Evolutionary conservation across 2,888 invertebrate species (phyloP), one percentile per base, ranked within the genome.

Genomic region (Ommatoiulus sabulosus): DNA sequence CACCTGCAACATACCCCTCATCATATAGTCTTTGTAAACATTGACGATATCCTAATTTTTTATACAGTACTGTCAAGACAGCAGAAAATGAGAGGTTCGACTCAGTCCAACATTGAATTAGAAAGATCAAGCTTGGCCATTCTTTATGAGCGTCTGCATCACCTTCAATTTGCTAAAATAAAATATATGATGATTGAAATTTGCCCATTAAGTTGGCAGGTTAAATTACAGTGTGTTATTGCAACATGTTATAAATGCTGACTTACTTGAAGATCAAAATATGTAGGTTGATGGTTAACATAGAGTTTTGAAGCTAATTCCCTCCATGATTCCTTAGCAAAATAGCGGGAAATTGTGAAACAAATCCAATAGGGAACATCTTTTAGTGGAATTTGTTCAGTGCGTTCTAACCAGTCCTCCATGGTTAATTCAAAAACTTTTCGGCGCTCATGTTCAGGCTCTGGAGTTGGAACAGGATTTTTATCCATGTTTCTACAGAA

Each of bases 161-260:
- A 24, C 87, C 87, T 52, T 87, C 87, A 44, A 87, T 87, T 87
- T 80, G 8, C 87, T 87, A 87, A 24, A 87, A 87, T 86, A 44
- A 8, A 86, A 20, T 2, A 86, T 3, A 44, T 86, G 44, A 20
- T 3, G 5, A 20, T 43, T 8, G 12, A 44, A 20, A 10, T 15
- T 44, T 8, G 6, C 4, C 6, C 84, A 84, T 84, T 17, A 84
- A 84, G 7, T 35, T 6, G 2, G 20, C 12, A 35, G 4, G 5
- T 43, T 8, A 84, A 7, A n/a, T 12, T 7, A n/a, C n/a, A n/a
- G n/a, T n/a, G n/a, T n/a, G n/a, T n/a, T n/a, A n/a, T n/a, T n/a
- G n/a, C n/a, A n/a, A n/a, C n/a, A n/a, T n/a, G n/a, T n/a, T n/a
- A n/a, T n/a, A n/a, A n/a, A n/a, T n/a, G n/a, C 20, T 84, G 12